Evolutionary conservation across 2,888 invertebrate genomes (phyloP), one percentile per base, ranked within the genome.

Genomic region (Pyrgus malvae): DNA sequence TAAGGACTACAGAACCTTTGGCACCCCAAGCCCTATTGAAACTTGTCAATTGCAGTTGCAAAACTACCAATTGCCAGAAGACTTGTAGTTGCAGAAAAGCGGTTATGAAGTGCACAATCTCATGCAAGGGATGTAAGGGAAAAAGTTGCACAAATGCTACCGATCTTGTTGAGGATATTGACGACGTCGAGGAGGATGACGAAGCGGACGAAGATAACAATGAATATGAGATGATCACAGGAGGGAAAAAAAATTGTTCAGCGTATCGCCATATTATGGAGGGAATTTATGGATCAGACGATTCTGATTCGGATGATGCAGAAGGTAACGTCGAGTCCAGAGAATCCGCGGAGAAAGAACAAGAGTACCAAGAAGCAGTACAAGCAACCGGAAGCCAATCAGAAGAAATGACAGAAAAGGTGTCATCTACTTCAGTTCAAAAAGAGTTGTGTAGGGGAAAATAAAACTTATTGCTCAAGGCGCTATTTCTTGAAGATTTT

Each of bases 251-350:
- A n/a, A n/a, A n/a, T n/a, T n/a, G n/a, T n/a, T n/a, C n/a, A n/a
- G n/a, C n/a, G 4, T 23, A 23, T 23, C 6, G 3, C 3, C 4
- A 23, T 5, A 23, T 23, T 23, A 23, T 23, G 23, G 6, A 23
- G 6, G 23, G 23, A 3, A 45, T 45, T 3, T 45, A 31, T 45
- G 45, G 45, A 44, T 44, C 11, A 25, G 44, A 44, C 0, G 44
- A 44, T 27, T n/a, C 44, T 44, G 29, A 44, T 44, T 44, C 44
- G 27, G 44, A 44, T n/a, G 44, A 44, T 27, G 44, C 14, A 44
- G 44, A 44, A 44, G n/a, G n/a, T n/a, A n/a, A n/a, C n/a, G n/a
- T n/a, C n/a, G n/a, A n/a, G n/a, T n/a, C n/a, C n/a, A n/a, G n/a
- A n/a, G n/a, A n/a, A n/a, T n/a, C n/a, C n/a, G n/a, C n/a, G n/a